These are phyloP conservation scores for Synergus itoensis DNA, from an alignment of 2,888 invertebrate species.

Conservation along the genomic window DNA sequence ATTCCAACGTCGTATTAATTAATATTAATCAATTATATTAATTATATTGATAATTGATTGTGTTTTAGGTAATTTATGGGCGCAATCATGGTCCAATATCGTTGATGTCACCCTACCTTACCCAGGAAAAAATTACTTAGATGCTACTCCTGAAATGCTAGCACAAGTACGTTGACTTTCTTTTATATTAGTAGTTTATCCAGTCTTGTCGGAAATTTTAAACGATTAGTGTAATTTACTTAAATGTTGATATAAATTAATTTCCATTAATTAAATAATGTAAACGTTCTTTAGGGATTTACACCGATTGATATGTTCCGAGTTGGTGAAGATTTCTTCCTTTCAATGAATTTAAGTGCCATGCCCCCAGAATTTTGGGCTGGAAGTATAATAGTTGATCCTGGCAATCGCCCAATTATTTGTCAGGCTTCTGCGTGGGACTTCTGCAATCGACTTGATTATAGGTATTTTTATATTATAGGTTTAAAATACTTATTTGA, in stretches of 20 bases:
- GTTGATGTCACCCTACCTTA: conserved; percentile 91
- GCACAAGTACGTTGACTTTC: conserved; percentile 81
- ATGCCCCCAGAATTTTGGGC: conserved; percentile 94
- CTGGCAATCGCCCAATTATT: conserved; percentile 86
- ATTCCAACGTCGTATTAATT: background rate
- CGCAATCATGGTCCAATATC: conserved; percentile 91
- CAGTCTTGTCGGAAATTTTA: background rate
- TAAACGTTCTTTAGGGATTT: conserved; percentile 75
- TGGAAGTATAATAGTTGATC: conserved; percentile 90
- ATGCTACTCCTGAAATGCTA: conserved; percentile 90
- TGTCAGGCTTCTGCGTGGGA: conserved; percentile 97
- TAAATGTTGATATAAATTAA: background rate
- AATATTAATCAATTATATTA: background rate
- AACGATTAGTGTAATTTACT: too few relatives aligned
- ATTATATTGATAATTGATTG: conserved; percentile 17
- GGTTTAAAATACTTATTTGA: background rate
- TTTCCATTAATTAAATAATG: background rate
- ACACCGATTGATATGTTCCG: conserved; percentile 91
- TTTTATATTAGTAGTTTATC: background rate
- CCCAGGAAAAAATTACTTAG: conserved; percentile 89
- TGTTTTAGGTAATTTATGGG: conserved; percentile 90
- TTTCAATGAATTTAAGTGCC: conserved; percentile 91
- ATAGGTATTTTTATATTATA: conserved; percentile 81
- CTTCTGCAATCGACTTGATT: conserved; percentile 93
- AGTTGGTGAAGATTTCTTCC: conserved; percentile 94